Evolutionary conservation across 2,113 vertebrate species (phyloP).

Genomic region (Aleadryas rufinucha): DNA sequence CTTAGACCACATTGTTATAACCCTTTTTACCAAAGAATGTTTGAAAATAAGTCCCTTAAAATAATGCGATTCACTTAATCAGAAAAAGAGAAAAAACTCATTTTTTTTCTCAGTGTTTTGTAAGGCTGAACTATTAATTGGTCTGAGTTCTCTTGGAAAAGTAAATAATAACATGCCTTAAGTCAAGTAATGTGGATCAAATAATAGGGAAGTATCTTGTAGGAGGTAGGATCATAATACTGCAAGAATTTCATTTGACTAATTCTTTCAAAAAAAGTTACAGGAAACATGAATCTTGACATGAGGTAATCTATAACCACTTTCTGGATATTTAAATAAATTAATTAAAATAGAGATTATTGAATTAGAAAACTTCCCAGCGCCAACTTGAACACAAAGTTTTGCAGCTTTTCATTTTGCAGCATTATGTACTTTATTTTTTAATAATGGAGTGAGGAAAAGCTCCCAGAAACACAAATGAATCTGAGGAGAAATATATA

Average conservation of each 20-base stretch:
- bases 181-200: background rate
- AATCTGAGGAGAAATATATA: background rate
- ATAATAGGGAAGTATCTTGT: background rate
- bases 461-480: background rate
- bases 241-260: background rate
- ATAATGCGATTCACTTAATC: background rate
- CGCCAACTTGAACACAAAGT: background rate
- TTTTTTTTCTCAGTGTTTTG: background rate
- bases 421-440: background rate
- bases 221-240: background rate
- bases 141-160: background rate
- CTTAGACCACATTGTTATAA: background rate
- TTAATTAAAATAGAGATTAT: background rate
- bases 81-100: accelerated
- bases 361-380: background rate
- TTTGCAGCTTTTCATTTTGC: background rate
- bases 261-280: background rate
- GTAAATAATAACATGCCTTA: background rate
- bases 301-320: background rate
- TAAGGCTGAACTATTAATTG: background rate
- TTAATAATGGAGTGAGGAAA: background rate
- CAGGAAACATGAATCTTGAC: background rate
- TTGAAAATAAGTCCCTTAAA: background rate
- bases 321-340: background rate
- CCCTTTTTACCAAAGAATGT: background rate